Evolutionary conservation across 2,888 invertebrate genomes (phyloP).

Genomic region (Pediacus dermestoides): DNA sequence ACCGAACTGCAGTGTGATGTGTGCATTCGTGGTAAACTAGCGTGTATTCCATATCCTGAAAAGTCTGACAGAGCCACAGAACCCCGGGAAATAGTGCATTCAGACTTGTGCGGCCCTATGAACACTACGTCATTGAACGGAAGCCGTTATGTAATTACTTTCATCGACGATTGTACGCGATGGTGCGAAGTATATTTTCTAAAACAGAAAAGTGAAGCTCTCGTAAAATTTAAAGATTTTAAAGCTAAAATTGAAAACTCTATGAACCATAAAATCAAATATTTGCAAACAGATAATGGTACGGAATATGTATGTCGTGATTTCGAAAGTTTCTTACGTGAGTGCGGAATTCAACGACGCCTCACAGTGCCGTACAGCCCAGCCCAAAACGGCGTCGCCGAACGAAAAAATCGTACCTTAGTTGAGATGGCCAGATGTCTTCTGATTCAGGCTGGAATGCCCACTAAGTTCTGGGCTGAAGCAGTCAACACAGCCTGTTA

Average conservation of each 20-base stretch:
- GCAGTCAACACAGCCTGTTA: constrained; percentile 19
- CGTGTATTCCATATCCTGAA: constrained; percentile 26
- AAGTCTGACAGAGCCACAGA: constrained; percentile 15
- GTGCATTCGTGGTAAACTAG: constrained; percentile 11
- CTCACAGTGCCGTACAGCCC: constrained; percentile 24
- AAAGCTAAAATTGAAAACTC: constrained; percentile 33
- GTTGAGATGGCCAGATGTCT: constrained; percentile 22
- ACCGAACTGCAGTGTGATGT: too few relatives aligned
- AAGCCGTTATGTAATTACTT: constrained; percentile 34
- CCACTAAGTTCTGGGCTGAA: constrained; percentile 18
- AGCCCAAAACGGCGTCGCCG: constrained; percentile 25
- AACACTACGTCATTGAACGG: constrained; percentile 20
- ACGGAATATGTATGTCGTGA: constrained; percentile 21
- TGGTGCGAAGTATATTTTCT: constrained; percentile 33
- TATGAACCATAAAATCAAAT: constrained; percentile 29
- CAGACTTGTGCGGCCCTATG: constrained; percentile 24
- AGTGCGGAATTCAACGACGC: constrained; percentile 22
- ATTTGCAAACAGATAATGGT: constrained; percentile 30
- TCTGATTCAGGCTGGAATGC: constrained; percentile 15
- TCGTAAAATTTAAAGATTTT: constrained; percentile 28
- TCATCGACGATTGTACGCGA: constrained; percentile 37
- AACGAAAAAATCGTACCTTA: constrained; percentile 20
- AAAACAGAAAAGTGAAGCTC: constrained; percentile 32
- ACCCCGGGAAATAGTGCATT: constrained; percentile 16
- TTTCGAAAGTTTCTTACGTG: constrained; percentile 17